Conservation (phyloP, 2,797 vertebrate genomes). For the Leucoraja ocellata region DNA sequence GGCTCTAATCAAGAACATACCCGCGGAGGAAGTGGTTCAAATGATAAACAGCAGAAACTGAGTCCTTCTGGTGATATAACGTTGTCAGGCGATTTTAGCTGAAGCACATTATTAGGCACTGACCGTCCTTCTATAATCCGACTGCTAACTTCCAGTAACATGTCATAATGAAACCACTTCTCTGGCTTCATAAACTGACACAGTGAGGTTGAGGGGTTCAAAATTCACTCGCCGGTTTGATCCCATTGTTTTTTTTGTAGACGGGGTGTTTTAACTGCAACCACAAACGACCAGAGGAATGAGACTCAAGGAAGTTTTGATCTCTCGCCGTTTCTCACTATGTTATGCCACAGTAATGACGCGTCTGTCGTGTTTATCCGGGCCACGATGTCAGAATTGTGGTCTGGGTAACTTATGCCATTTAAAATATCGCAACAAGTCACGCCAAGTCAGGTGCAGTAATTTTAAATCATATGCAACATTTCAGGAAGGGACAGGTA, state of each 20-base stretch:
- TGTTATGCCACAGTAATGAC: not conserved
- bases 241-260: not conserved
- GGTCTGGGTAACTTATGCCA: not conserved
- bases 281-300: not conserved
- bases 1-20: slow-evolving; percentile 28
- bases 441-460: no score
- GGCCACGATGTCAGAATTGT: not conserved
- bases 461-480: no score
- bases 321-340: not conserved
- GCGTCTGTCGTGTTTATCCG: not conserved
- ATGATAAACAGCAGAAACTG: slow-evolving; percentile 20
- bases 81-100: not conserved
- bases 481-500: no score
- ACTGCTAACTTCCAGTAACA: not conserved
- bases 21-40: not conserved
- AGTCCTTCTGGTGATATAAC: not conserved
- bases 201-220: not conserved
- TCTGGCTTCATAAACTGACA: not conserved
- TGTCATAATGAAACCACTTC: not conserved
- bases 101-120: not conserved
- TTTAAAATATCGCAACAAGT: not conserved
- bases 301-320: not conserved
- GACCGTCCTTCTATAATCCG: not conserved
- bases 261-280: not conserved
- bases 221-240: not conserved